Percentiles rank a stretch among this genome's conserved stretches.
phyloP scores from a whole-genome alignment of 2,888 invertebrate species.

The Perdita meconis region DNA sequence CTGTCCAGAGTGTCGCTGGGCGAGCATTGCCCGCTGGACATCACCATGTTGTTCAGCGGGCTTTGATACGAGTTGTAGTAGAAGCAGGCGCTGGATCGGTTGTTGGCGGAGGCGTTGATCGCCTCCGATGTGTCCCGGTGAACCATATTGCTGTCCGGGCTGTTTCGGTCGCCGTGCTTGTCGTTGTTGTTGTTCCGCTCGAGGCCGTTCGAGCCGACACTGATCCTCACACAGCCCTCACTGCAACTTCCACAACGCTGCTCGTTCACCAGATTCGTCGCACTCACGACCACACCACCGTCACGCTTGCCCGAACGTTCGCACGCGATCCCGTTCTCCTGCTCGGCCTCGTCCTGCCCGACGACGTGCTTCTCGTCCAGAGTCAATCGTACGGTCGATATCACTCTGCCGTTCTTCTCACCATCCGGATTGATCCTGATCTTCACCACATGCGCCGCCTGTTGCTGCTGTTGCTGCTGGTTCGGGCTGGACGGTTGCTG shows the following conservation, averaged over 20 bases:
- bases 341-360: slow-evolving; percentile 49
- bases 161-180: slow-evolving; percentile 47
- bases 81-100: slow-evolving; percentile 85
- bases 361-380: slow-evolving; percentile 67
- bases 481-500: slow-evolving; percentile 54
- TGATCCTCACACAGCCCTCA: slow-evolving; percentile 87
- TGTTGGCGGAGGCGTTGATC: slow-evolving; percentile 73
- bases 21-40: slow-evolving; percentile 93
- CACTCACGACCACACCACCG: slow-evolving; percentile 73
- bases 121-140: slow-evolving; percentile 79
- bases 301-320: slow-evolving; percentile 64
- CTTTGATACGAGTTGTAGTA: slow-evolving; percentile 87
- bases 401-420: slow-evolving; percentile 83
- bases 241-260: slow-evolving; percentile 67
- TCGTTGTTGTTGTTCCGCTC: slow-evolving; percentile 54
- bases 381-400: slow-evolving; percentile 78
- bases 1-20: slow-evolving; percentile 93
- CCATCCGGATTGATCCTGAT: slow-evolving; percentile 89
- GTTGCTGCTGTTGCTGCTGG: slow-evolving; percentile 63
- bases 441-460: slow-evolving; percentile 87
- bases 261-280: slow-evolving; percentile 72
- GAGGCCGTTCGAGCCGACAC: slow-evolving; percentile 82
- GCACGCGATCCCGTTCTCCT: slow-evolving; percentile 60
- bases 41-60: slow-evolving; percentile 86
- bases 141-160: slow-evolving; percentile 78